These are phyloP conservation scores for Haemorhous mexicanus DNA, from an alignment of 2,113 vertebrate species.

Conservation along the genomic window DNA sequence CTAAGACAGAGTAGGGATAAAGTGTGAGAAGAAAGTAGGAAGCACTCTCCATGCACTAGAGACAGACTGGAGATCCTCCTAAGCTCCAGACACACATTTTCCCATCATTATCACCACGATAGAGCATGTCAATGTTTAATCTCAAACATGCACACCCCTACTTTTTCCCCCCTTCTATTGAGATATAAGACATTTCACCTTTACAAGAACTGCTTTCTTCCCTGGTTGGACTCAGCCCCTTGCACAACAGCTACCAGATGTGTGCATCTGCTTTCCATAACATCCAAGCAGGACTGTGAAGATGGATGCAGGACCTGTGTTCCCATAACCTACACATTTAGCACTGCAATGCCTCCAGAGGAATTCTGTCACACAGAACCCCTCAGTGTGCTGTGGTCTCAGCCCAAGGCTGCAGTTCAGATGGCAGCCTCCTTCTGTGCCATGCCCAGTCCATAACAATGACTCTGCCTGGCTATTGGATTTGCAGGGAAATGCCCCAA, in stretches of 20 bases:
- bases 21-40: background rate
- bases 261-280: slow-evolving; percentile 28
- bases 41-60: background rate
- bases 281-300: background rate
- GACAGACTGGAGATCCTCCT: background rate
- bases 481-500: no score
- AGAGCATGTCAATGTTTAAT: background rate
- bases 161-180: fast-evolving
- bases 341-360: background rate
- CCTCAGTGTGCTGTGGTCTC: background rate
- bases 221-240: background rate
- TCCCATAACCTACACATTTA: background rate
- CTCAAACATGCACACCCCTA: background rate
- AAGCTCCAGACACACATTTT: background rate
- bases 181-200: background rate
- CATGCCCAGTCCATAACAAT: background rate
- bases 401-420: background rate
- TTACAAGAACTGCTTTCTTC: background rate
- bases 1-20: background rate
- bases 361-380: background rate
- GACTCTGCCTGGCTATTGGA: background rate
- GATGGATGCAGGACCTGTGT: fast-evolving
- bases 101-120: background rate
- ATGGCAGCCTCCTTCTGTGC: background rate
- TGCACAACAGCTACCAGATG: background rate